Evolutionary conservation across 2,888 invertebrate species (phyloP).

Genomic region (Barypeithes pellucidus): DNA sequence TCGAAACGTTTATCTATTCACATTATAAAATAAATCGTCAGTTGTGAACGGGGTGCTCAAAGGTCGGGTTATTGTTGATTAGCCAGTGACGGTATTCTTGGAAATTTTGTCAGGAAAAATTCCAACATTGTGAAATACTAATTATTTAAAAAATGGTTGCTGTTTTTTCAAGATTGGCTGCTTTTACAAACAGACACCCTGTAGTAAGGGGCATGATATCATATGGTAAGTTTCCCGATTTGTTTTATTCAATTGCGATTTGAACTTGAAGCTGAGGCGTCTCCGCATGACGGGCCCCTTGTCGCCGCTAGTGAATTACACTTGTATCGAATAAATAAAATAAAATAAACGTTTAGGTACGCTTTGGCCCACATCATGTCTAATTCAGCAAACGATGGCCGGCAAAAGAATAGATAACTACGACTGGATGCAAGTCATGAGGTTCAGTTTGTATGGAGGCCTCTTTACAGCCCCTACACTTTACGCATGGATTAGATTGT

Average conservation of each 20-base stretch:
- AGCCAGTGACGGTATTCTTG: constrained; percentile 16
- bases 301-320: too few species aligned
- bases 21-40: neutral
- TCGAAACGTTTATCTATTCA: neutral
- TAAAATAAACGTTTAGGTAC: constrained; percentile 72
- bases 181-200: constrained; percentile 71
- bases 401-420: constrained; percentile 78
- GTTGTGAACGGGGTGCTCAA: constrained; percentile 7
- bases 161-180: constrained; percentile 71
- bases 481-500: constrained; percentile 85
- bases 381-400: constrained; percentile 81
- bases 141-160: constrained; percentile 60
- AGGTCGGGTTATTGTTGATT: constrained; percentile 20
- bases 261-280: too few species aligned
- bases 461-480: constrained; percentile 87
- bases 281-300: too few species aligned
- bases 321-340: too few species aligned
- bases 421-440: constrained; percentile 80
- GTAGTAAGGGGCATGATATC: constrained; percentile 79
- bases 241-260: constrained; percentile 59
- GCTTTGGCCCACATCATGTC: constrained; percentile 83
- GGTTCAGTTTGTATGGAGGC: constrained; percentile 87
- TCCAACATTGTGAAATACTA: neutral
- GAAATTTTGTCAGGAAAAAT: neutral
- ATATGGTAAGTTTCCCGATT: constrained; percentile 68